Base-by-base conservation (phyloP, 2,113 vertebrate genomes). In the Phalacrocorax carbo region DNA sequence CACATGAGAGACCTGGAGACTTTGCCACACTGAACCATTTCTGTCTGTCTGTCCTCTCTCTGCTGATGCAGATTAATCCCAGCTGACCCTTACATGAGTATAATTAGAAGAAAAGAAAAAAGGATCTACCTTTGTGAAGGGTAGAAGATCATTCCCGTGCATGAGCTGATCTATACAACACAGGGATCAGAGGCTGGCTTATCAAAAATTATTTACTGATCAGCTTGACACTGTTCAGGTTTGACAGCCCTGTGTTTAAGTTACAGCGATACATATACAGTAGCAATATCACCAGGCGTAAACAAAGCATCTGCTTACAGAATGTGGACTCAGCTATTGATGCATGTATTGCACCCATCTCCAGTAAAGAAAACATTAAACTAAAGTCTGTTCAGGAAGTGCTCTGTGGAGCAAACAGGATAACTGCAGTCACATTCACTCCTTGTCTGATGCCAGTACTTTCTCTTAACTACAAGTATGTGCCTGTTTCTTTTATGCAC, bases 201-300 rank as follows among this genome's bases (percentile, higher is more conserved):
- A 86, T 69, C 22, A 79, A 68, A 90, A 54, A 64, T 66, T 75
- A 44, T 91, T 84, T 94, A 84, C 51, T 93, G 76, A 87, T 85
- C 84, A 78, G 25, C 48, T 66, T 52, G 57, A 77, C 34, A 36
- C 21, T 61, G 30, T 70, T 97, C 69, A 61, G 58, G 68, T 34
- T 93, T 91, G 68, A 76, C 71, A 96, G n/a, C 29, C 58, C 36
- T 25, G 20, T 73, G 52, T 83, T 97, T 82, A 93, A 92, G 46
- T 57, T 78, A 73, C 51, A 78, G 78, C 55, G 85, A n/a, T 14
- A 73, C 9, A 21, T 58, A 68, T 19, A 91, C 6, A 85, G 44
- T 27, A 94, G 34, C 57, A 94, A 10, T 17, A 51, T 30, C 38
- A 92, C 42, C 30, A 38, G 27, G 75, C 25, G 42, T 15, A 90